Conservation (phyloP, 2,797 vertebrate species). For the Phyllotis vaccarum region DNA sequence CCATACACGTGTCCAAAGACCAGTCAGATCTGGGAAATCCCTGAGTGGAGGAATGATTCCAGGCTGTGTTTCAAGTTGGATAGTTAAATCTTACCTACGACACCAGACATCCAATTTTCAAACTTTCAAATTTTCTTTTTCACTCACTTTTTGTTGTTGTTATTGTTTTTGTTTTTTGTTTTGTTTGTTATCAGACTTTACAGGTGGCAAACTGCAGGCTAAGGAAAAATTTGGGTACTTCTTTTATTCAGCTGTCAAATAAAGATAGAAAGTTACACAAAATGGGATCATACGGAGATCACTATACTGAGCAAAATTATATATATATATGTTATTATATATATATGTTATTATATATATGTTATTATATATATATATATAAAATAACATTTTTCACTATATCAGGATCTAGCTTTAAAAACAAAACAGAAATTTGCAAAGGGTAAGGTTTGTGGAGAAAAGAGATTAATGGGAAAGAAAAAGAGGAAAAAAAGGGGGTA, state of each 20-base stretch:
- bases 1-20: not conserved
- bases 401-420: not conserved
- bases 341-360: too few relatives aligned
- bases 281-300: not conserved
- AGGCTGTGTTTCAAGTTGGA: not conserved
- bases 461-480: not conserved
- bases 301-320: not conserved
- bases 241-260: not conserved
- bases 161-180: not conserved
- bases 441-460: not conserved
- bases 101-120: not conserved
- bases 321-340: too few relatives aligned
- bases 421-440: not conserved
- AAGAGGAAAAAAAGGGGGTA: not conserved
- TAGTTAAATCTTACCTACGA: not conserved
- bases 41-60: not conserved
- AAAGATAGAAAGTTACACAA: not conserved
- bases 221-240: not conserved
- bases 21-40: too few relatives aligned
- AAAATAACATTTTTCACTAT: too few relatives aligned
- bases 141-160: not conserved
- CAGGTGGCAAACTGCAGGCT: not conserved
- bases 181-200: not conserved
- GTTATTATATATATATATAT: too few relatives aligned
- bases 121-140: not conserved